Base-by-base conservation (phyloP, 1,140 invertebrate genomes). In the Danaus melanippus region DNA sequence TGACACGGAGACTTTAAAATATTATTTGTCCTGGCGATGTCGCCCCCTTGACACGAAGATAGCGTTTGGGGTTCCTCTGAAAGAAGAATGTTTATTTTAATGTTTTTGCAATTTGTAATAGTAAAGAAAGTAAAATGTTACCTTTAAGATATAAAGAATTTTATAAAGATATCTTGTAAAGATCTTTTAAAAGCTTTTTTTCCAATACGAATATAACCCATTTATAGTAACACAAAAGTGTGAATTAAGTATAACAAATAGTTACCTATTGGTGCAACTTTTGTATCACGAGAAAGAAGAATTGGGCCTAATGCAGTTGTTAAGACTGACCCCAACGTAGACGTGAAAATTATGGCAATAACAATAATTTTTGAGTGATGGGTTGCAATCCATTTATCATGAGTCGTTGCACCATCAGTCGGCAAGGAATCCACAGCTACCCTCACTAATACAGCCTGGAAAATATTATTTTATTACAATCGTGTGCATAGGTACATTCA, bases 311-410 rank as follows among this genome's bases (percentile, higher is more conserved):
- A 52, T 10, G 68, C 50, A 4, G 78, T 79, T 9, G 83, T 86
- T 3, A 84, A 60, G 11, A 64, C 58, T 8, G 81, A 80, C 10
- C 83, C 83, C 40, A 84, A 73, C 17, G 73, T 76, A 1, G 78
- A 73, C 50, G 81, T 86, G 60, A 80, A 44, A 8, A 86, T 46
- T 42, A 84, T 83, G 11, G 79, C 78, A 52, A 86, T 83, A 66
- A 86, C 74, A 47, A 86, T 86, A 43, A 86, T 86, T 71, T 83
- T 84, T 8, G 81, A 63, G 56, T 86, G 83, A 47, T 82, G 76
- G 10, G 52, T 58, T 8, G 83, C 83, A 44, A 80, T 78, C 50
- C 58, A 65, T 45, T 64, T 74, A 55, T 86, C 83, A 53, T 74
- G 70, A 10, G 58, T 46, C 12, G 67, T 73, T 10, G 71, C 63